phyloP scores from a whole-genome alignment of 2,888 invertebrate species.

The Cephus pygmeus region DNA sequence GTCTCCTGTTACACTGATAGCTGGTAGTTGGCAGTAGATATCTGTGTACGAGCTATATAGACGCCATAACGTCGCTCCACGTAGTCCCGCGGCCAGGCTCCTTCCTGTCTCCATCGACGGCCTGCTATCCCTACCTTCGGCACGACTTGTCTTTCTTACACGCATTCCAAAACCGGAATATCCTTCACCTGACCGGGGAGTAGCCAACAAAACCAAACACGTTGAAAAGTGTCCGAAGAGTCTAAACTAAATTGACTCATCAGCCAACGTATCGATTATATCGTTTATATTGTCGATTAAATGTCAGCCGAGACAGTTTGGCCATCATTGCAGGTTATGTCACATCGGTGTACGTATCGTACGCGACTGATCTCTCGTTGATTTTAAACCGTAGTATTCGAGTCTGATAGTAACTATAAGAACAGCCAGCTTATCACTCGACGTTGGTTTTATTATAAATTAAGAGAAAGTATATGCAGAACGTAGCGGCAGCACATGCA shows the following conservation, averaged over 20 bases:
- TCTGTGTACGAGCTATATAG: neutral
- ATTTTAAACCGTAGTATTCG: neutral
- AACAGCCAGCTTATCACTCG: slow-evolving; percentile 29
- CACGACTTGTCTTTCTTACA: slow-evolving; percentile 26
- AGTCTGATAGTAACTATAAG: neutral
- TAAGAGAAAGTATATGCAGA: slow-evolving; percentile 49
- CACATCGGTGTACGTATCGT: neutral
- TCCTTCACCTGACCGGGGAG: slow-evolving; percentile 6
- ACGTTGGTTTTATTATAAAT: slow-evolving; percentile 41
- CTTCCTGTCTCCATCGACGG: slow-evolving; percentile 26
- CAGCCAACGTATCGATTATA: neutral
- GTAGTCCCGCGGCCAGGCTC: slow-evolving; percentile 26
- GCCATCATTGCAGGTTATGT: neutral
- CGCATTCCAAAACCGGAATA: slow-evolving; percentile 22
- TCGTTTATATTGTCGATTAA: neutral
- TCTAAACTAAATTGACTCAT: neutral
- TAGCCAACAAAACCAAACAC: neutral
- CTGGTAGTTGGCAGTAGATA: neutral
- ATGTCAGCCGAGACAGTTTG: neutral
- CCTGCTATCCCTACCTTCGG: slow-evolving; percentile 10
- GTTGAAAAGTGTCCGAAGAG: neutral
- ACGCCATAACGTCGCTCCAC: slow-evolving; percentile 10
- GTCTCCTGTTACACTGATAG: neutral
- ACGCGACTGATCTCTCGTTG: neutral
- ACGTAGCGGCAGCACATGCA: slow-evolving; percentile 13